Percentiles rank a stretch among this genome's conserved stretches.
Conservation (phyloP, 1,140 invertebrate genomes). For the Daktulosphaira vitifoliae region DNA sequence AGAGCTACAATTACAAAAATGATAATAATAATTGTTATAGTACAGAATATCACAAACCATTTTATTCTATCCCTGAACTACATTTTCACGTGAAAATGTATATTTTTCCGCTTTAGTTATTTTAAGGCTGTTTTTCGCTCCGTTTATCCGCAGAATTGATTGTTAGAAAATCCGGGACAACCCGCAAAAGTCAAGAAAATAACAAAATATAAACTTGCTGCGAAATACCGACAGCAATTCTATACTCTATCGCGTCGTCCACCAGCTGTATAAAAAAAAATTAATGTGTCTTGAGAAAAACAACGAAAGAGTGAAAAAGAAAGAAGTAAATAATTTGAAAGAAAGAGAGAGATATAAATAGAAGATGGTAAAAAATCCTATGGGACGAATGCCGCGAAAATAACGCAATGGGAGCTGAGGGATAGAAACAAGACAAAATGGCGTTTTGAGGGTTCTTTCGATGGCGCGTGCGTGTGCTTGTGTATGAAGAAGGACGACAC, state of each 20-base stretch:
- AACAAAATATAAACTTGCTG: conserved; percentile 28
- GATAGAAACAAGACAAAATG: conserved; percentile 21
- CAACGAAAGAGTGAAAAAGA: not conserved
- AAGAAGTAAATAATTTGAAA: conserved; percentile 16
- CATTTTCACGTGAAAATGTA: too few species aligned
- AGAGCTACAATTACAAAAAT: too few species aligned
- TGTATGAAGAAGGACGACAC: not conserved
- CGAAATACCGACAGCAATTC: conserved; percentile 14
- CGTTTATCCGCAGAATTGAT: conserved; percentile 26
- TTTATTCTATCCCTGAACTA: too few species aligned
- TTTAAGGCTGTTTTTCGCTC: not conserved
- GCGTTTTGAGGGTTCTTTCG: not conserved
- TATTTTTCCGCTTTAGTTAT: too few species aligned
- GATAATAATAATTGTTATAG: too few species aligned
- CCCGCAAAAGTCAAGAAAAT: conserved; percentile 31
- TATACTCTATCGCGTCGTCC: not conserved
- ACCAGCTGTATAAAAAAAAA: too few species aligned
- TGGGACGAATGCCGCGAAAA: not conserved
- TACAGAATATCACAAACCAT: too few species aligned
- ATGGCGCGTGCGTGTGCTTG: not conserved
- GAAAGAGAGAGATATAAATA: not conserved
- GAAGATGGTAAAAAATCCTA: not conserved
- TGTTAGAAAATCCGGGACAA: conserved; percentile 30
- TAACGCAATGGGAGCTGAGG: not conserved
- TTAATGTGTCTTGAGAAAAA: not conserved